Evolutionary conservation across 2,888 invertebrate species (phyloP).

Genomic region (Caradrina kadenii): DNA sequence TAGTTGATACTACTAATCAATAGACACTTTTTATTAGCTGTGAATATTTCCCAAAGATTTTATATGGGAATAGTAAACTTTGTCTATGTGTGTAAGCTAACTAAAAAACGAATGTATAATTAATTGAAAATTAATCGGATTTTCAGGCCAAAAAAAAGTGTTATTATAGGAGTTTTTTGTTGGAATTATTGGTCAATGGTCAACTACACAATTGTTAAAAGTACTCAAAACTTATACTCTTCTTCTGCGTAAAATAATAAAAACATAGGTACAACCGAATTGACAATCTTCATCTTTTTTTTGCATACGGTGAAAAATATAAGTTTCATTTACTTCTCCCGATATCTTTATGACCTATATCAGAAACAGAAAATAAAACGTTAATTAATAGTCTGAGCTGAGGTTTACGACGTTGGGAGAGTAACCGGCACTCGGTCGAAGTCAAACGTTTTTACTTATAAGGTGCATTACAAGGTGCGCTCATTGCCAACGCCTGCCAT

Average conservation of each 20-base stretch:
- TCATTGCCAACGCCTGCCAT: conserved; percentile 51
- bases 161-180: too few species aligned
- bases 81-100: too few species aligned
- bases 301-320: too few species aligned
- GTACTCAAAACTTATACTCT: neutral
- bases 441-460: conserved; percentile 56
- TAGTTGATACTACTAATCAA: too few species aligned
- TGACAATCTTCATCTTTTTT: too few species aligned
- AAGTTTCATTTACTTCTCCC: neutral
- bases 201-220: neutral
- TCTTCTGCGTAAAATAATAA: neutral
- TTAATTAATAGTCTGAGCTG: conserved; percentile 12
- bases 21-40: too few species aligned
- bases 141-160: neutral
- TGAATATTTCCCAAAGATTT: too few species aligned
- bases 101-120: too few species aligned
- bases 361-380: conserved; percentile 3
- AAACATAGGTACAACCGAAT: too few species aligned
- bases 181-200: too few species aligned
- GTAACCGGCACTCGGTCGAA: conserved; percentile 37
- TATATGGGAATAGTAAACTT: too few species aligned
- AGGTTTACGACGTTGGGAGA: conserved; percentile 30
- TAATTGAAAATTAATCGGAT: too few species aligned
- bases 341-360: neutral
- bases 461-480: conserved; percentile 51